Base-by-base conservation (phyloP, 2,797 vertebrate genomes). In the Danio tinwini region DNA sequence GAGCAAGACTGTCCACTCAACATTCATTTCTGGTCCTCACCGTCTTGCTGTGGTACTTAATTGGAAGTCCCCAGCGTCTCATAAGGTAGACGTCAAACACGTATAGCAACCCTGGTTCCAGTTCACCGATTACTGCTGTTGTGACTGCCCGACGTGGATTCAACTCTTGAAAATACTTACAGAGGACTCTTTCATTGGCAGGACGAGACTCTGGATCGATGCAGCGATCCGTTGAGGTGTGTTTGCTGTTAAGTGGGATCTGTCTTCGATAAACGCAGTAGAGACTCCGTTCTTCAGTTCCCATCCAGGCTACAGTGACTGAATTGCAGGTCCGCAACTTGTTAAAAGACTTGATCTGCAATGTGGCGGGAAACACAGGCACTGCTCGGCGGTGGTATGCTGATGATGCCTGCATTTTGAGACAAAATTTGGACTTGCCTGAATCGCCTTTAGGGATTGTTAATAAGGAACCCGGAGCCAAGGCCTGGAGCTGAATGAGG, bases 61-160 rank as follows among this genome's bases (percentile, higher is more conserved):
- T 83, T 1, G 95, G 93, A 86, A 96, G 94, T 85, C 95, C 96
- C 89, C 95, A 95, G 80, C 94, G 94, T 88, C 95, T 96, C 78
- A 96, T 93, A 86, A 97, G 94, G 87, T 97, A 98, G 81, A 98
- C 92, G 84, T 97, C 96, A 87, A 98, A 95, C 89, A 96, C 84
- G 80, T 97, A 98, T 81, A 91, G 86, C 5, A 84, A 92, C 56
- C 93, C 95, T 5, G 92, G 91, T 87, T 95, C 90, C 83, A 98
- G 89, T 84, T 93, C 95, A 49, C 88, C 88, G 53, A 97, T 94
- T 86, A 94, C 95, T 84, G 96, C 94, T 44, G 96, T 95, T 44
- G 96, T 96, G 84, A 97, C 96, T 0, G 96, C 96, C 88, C 94
- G 88, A 47, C 92, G 94, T 74, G 90, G 92, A 85, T 96, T 96